phyloP scores from a whole-genome alignment of 2,797 vertebrate genomes.

The Balearica regulorum region DNA sequence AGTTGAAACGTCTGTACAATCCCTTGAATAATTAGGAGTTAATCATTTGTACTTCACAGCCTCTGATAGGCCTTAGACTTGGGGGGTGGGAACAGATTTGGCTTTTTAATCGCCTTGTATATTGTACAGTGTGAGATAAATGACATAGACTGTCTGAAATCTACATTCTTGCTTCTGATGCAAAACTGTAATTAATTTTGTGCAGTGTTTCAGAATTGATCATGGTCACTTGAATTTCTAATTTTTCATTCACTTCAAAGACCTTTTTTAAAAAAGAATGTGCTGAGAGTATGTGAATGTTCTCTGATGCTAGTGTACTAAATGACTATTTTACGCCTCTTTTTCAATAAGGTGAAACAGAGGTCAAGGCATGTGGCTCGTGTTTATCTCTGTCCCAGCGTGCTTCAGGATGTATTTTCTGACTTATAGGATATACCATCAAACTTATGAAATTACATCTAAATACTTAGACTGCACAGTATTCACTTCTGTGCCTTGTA shows the following conservation, averaged over 20 bases:
- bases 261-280: constrained; percentile 57
- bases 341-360: constrained; percentile 78
- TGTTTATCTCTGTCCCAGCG: constrained; percentile 65
- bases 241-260: constrained; percentile 89
- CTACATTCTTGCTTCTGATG: constrained; percentile 84
- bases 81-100: constrained; percentile 79
- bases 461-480: constrained; percentile 21
- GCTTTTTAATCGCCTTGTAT: constrained; percentile 81
- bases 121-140: constrained; percentile 78
- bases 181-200: constrained; percentile 96
- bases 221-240: constrained; percentile 88
- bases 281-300: constrained; percentile 38
- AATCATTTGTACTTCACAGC: constrained; percentile 84
- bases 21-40: constrained; percentile 88
- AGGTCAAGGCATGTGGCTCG: constrained; percentile 72
- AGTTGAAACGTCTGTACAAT: constrained; percentile 76
- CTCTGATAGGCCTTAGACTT: constrained; percentile 80
- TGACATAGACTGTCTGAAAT: constrained; percentile 80
- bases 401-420: constrained; percentile 44
- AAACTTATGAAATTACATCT: constrained; percentile 66
- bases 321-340: constrained; percentile 70
- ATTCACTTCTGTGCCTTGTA: constrained; percentile 17
- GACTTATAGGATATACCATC: constrained; percentile 63
- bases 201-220: constrained; percentile 95
- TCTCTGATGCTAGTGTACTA: constrained; percentile 36